phyloP scores from a whole-genome alignment of 2,888 invertebrate species.

The Ormyrus thymus region DNA sequence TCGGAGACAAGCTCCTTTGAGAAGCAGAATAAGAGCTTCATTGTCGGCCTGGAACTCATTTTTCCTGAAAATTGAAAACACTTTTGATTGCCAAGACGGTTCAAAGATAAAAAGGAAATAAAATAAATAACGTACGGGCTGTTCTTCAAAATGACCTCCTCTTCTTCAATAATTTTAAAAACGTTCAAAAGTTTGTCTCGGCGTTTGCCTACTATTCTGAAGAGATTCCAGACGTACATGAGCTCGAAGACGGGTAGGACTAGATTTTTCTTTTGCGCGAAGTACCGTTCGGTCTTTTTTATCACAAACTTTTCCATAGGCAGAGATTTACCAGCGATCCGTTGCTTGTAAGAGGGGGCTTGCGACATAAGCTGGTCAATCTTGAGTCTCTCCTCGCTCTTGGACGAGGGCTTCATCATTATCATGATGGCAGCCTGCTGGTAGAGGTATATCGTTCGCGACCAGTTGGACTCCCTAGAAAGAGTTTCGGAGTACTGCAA shows the following conservation, averaged over 20 bases:
- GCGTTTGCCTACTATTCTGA: conserved; percentile 86
- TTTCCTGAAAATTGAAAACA: conserved; percentile 60
- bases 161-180: conserved; percentile 80
- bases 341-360: conserved; percentile 88
- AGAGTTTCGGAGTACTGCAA: conserved; percentile 83
- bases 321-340: conserved; percentile 96
- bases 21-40: conserved; percentile 83
- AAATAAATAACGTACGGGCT: conserved; percentile 61
- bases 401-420: conserved; percentile 80
- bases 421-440: conserved; percentile 89
- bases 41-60: conserved; percentile 82
- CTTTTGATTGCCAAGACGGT: conserved; percentile 61
- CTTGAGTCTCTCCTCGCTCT: conserved; percentile 76
- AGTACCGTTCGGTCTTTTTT: conserved; percentile 88
- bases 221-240: conserved; percentile 94
- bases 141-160: conserved; percentile 67
- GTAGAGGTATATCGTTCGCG: conserved; percentile 92
- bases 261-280: conserved; percentile 83
- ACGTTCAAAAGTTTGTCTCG: conserved; percentile 79
- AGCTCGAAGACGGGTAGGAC: conserved; percentile 91
- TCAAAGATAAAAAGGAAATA: conserved; percentile 26
- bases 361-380: conserved; percentile 83
- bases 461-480: conserved; percentile 91
- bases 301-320: conserved; percentile 98
- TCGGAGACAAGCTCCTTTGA: conserved; percentile 89